Evolutionary conservation across 2,113 vertebrate genomes (phyloP).

Genomic region (Pseudorhombus dupliciocellatus): DNA sequence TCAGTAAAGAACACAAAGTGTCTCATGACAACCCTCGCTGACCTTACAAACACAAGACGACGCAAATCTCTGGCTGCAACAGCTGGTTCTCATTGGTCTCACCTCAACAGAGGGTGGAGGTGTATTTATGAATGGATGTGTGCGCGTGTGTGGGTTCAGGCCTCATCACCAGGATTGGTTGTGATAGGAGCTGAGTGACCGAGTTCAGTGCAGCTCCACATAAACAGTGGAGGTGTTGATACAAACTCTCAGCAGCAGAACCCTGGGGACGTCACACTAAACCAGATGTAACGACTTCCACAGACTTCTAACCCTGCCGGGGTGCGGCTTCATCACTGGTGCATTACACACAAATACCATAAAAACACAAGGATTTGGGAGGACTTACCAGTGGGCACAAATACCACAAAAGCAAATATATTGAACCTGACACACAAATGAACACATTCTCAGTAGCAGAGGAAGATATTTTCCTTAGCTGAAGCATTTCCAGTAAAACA

Average conservation of each 20-base stretch:
- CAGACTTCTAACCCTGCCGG: constrained; percentile 45
- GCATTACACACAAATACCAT: neutral
- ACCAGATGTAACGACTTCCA: constrained; percentile 59
- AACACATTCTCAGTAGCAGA: too few species aligned
- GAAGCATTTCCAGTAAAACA: too few species aligned
- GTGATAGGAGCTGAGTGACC: constrained; percentile 59
- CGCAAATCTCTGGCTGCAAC: constrained; percentile 31
- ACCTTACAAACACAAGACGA: constrained; percentile 51
- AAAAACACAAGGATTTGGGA: neutral
- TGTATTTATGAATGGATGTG: constrained; percentile 27
- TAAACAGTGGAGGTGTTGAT: constrained; percentile 76
- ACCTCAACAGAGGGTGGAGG: constrained; percentile 1
- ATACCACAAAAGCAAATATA: too few species aligned
- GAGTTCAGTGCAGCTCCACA: constrained; percentile 62
- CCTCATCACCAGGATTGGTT: constrained; percentile 54
- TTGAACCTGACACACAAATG: too few species aligned
- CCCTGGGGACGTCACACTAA: constrained; percentile 48
- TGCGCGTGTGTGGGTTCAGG: constrained; percentile 22
- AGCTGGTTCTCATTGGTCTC: constrained; percentile 62
- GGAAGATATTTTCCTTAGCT: too few species aligned
- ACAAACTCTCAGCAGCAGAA: constrained; percentile 59
- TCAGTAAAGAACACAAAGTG: constrained; percentile 45
- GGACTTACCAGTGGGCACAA: too few species aligned
- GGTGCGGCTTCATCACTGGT: constrained; percentile 32
- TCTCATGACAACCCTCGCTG: constrained; percentile 1